A percentile compares a stretch with the other conserved stretches of the same genome.
These are phyloP conservation scores for Bryconaethiops microstoma DNA, from an alignment of 2,797 vertebrate species.

Conservation along the genomic window DNA sequence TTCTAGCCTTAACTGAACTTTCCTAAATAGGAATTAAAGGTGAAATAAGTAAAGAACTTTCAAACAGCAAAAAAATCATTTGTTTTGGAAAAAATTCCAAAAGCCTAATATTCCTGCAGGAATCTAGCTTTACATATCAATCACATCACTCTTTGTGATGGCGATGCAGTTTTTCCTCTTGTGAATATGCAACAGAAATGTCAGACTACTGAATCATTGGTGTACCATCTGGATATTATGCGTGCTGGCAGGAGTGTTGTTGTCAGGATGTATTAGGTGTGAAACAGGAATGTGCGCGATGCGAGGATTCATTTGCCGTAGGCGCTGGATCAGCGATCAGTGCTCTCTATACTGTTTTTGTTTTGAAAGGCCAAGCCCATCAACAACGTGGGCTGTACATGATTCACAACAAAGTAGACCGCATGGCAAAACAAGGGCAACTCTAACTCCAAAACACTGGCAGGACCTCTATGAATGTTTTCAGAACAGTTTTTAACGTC, in stretches of 20 bases:
- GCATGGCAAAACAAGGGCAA: constrained; percentile 13
- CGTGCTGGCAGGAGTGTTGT: constrained; percentile 68
- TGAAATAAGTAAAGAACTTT: neutral
- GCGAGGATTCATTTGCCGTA: constrained; percentile 53
- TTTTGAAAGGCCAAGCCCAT: constrained; percentile 55
- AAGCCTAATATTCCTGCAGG: constrained; percentile 7
- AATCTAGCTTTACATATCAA: constrained; percentile 17
- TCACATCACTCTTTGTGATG: constrained; percentile 35
- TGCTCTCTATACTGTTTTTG: constrained; percentile 48
- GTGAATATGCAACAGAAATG: constrained; percentile 77
- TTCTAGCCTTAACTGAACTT: neutral
- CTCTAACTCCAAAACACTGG: constrained; percentile 1
- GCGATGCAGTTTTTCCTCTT: constrained; percentile 42
- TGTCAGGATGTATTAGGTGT: constrained; percentile 66
- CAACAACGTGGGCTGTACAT: constrained; percentile 47
- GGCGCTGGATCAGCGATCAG: constrained; percentile 43
- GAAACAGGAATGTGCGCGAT: constrained; percentile 52
- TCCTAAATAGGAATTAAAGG: neutral
- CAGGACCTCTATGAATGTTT: neutral
- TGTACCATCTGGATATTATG: constrained; percentile 78
- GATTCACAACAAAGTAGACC: constrained; percentile 54
- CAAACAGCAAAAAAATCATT: neutral
- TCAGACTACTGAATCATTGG: constrained; percentile 77
- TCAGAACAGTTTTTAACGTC: neutral
- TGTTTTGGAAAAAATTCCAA: constrained; percentile 1